A percentile compares a stretch with the other conserved stretches of the same genome.
Evolutionary conservation across 2,113 vertebrate species (phyloP).

Genomic region (Crotophaga sulcirostris): DNA sequence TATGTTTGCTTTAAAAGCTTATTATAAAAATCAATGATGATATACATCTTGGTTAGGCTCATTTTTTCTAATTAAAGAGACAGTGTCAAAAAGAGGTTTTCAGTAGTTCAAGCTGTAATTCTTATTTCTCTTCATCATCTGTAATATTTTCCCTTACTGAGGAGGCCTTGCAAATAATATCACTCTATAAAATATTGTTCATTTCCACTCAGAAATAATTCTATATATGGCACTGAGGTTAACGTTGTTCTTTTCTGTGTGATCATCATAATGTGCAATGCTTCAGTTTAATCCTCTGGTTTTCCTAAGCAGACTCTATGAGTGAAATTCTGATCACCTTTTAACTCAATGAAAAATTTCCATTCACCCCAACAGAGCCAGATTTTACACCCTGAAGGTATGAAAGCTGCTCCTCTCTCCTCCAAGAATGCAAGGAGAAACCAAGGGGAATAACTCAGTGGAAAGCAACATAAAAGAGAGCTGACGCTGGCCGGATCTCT

Average conservation of each 20-base stretch:
- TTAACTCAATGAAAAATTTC: constrained; percentile 13
- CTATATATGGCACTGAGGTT: background rate
- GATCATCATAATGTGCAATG: background rate
- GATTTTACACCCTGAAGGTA: constrained; percentile 45
- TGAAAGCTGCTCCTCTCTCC: background rate
- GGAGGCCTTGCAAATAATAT: constrained; percentile 12
- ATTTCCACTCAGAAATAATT: constrained; percentile 39
- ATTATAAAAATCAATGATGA: constrained; percentile 70
- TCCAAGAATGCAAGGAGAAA: constrained; percentile 38
- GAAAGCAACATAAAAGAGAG: constrained; percentile 20
- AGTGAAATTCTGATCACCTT: background rate
- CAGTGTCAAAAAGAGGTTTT: constrained; percentile 51
- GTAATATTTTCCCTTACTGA: constrained; percentile 5
- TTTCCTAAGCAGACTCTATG: background rate
- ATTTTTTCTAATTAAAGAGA: constrained; percentile 71
- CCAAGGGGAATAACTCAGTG: constrained; percentile 19
- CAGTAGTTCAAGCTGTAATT: constrained; percentile 41
- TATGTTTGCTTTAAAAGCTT: constrained; percentile 69
- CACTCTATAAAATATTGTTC: background rate
- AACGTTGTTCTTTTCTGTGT: constrained; percentile 28
- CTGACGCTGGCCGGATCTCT: constrained; percentile 19
- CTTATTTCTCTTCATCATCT: constrained; percentile 31
- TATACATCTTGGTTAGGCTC: constrained; percentile 55
- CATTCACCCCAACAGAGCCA: background rate
- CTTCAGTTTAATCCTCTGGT: constrained; percentile 10